Base-by-base conservation (phyloP, 1,140 invertebrate genomes). In the Meloidogyne chitwoodi region DNA sequence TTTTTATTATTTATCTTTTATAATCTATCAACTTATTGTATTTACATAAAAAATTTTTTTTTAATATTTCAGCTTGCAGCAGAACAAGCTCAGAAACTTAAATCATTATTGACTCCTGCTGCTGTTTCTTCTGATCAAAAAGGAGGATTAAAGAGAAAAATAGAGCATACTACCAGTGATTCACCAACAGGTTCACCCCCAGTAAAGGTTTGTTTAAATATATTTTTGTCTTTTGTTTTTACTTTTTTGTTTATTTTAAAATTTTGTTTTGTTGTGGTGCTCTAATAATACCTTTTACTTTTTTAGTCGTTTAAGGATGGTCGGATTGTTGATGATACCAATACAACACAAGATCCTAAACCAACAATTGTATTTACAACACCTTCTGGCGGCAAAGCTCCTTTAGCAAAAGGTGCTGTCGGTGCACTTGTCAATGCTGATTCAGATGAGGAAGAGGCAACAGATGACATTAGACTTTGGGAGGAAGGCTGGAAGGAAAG, bases 401-500 rank as follows among this genome's bases (percentile, higher is more conserved):
- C 71, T 27, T 34, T 73, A 48, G 71, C 71, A 14, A 73, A 73
- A 38, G 71, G 71, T 3, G 71, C 71, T 38, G 56, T 73, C 16
- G 71, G 48, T 24, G 71, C 71, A 63, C n/a, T 66, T 41, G 24
- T 38, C 5, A 41, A 26, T 71, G 27, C 61, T 41, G 26, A 67
- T 34, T 31, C 48, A 10, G 64, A 44, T 24, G 76, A 76, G 64
- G 38, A 75, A n/a, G 92, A 94, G 85, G 90, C 91, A 14, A 91
- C 93, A 79, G 96, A 99, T 89, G 93, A 96, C 89, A 95, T 99
- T 26, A 90, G 94, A 70, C 89, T 99, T 8, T 97, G 94, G 93
- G 95, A 98, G 89, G 93, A 94, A 85, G 97, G 97, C 0, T 99
- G 96, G 89, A 99, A 98, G 88, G 93, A 97, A 87, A 90, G 91